Percentiles rank a stretch among this genome's conserved stretches.
These are phyloP conservation scores for Drosophila elegans DNA, from an alignment of 1,140 invertebrate species.

Conservation along the genomic window DNA sequence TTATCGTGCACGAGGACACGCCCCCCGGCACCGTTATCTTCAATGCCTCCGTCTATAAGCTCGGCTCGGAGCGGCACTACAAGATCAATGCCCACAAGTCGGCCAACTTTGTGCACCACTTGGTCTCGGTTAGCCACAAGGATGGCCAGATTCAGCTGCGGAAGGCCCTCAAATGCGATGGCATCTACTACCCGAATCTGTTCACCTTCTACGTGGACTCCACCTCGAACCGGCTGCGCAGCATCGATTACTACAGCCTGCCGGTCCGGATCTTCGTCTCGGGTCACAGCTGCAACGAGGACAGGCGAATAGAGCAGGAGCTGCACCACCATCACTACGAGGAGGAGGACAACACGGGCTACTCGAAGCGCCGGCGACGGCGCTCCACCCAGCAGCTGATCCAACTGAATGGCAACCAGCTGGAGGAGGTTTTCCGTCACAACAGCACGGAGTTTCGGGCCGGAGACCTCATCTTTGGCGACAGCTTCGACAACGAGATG, in stretches of 20 bases:
- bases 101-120: slow-evolving; percentile 91
- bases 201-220: slow-evolving; percentile 95
- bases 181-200: slow-evolving; percentile 92
- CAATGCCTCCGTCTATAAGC: slow-evolving; percentile 91
- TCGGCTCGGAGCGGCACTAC: slow-evolving; percentile 90
- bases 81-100: slow-evolving; percentile 91
- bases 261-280: slow-evolving; percentile 91
- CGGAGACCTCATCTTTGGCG: slow-evolving; percentile 81
- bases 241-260: slow-evolving; percentile 93
- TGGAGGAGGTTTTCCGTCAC: slow-evolving; percentile 57
- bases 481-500: slow-evolving; percentile 84
- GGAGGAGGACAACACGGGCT: slow-evolving; percentile 83
- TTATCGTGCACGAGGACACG: slow-evolving; percentile 89
- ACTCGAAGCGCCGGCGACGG: slow-evolving; percentile 70
- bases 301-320: slow-evolving; percentile 86
- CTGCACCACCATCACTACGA: slow-evolving; percentile 85
- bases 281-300: slow-evolving; percentile 89
- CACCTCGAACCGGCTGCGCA: slow-evolving; percentile 90
- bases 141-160: slow-evolving; percentile 91
- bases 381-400: slow-evolving; percentile 34
- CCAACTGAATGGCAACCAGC: slow-evolving; percentile 57
- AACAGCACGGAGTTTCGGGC: slow-evolving; percentile 74
- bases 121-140: slow-evolving; percentile 90
- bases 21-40: slow-evolving; percentile 90
- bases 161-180: slow-evolving; percentile 90